A percentile compares a stretch with the other conserved stretches of the same genome.
phyloP scores from a whole-genome alignment of 1,140 invertebrate species.

The Drosophila kohkoa region DNA sequence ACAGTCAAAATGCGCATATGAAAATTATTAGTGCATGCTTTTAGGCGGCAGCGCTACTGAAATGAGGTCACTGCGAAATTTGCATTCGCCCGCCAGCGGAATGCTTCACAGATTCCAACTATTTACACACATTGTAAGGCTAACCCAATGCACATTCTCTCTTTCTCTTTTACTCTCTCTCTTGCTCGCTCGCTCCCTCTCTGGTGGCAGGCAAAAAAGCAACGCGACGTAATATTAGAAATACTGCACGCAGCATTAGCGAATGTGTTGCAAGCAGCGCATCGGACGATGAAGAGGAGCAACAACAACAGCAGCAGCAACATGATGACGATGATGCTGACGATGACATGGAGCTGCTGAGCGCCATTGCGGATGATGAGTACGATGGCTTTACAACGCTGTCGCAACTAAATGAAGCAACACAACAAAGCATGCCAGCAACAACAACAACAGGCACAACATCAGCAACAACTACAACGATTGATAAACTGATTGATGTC shows the following conservation, averaged over 20 bases:
- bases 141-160: slow-evolving; percentile 18
- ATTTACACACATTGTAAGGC: slow-evolving; percentile 72
- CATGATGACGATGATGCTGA: slow-evolving; percentile 48
- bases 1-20: slow-evolving; percentile 70
- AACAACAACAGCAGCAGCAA: slow-evolving; percentile 14
- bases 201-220: slow-evolving; percentile 45
- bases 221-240: slow-evolving; percentile 65
- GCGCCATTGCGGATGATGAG: slow-evolving; percentile 66
- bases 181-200: slow-evolving; percentile 1
- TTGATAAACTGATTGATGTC: slow-evolving; percentile 80
- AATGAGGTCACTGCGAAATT: slow-evolving; percentile 73
- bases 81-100: slow-evolving; percentile 57
- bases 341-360: slow-evolving; percentile 69
- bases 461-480: slow-evolving; percentile 22
- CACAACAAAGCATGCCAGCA: slow-evolving; percentile 65
- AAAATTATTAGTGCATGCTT: slow-evolving; percentile 81
- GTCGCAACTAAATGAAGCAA: slow-evolving; percentile 84
- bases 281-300: slow-evolving; percentile 51
- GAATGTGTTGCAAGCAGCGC: slow-evolving; percentile 73
- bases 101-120: slow-evolving; percentile 42
- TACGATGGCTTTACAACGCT: slow-evolving; percentile 82
- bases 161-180: slow-evolving; percentile 15
- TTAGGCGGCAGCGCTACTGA: slow-evolving; percentile 63
- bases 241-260: slow-evolving; percentile 80
- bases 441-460: slow-evolving; percentile 42